Evolutionary conservation across 2,888 invertebrate species (phyloP), one percentile per base, ranked within the genome.

Genomic region (Oxyteleia sp.): DNA sequence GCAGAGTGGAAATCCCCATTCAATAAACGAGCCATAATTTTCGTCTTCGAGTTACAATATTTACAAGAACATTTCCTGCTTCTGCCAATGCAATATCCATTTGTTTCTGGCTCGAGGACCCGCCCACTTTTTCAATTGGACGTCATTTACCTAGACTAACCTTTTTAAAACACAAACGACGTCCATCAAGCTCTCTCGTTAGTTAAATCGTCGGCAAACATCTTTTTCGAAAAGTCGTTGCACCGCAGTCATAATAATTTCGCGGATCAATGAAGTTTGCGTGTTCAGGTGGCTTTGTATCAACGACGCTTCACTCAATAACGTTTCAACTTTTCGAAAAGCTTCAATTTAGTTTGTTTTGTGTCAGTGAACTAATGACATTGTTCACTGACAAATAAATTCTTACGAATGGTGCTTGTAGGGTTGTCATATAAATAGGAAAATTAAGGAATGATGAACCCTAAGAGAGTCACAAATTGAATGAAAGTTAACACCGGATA

Each of bases 201-300:
- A n/a, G 26, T 26, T 63, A 47, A 64, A 64, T 64, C 55, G 45
- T 74, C 4, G 32, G 55, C 45, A 74, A 74, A 74, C 38, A 66
- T 76, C 41, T 76, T 76, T 61, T 29, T 10, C 38, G 23, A 59
- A 68, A 76, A 76, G 59, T 18, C 59, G 38, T 66, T 76, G 66
- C 59, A 68, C 57, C 53, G n/a, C 23, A 43, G 29, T 63, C 45
- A 53, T 69, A 61, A 68, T 68, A 41, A 78, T 78, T 59, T 69
- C 23, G 16, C 26, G 35, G 61, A 61, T 78, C 61, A 61, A 78
- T 78, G 63, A 61, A 78, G 78, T 69, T 78, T 53, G 78, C 69
- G 63, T 69, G 63, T n/a, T 76, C 49, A 51, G 61, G 49, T 66
- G 51, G 49, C 49, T 68, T 76, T 61, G 68, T 45, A 68, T 76